Percentiles rank a stretch among this genome's conserved stretches.
phyloP scores from a whole-genome alignment of 2,113 vertebrate species.

The Anser cygnoides region DNA sequence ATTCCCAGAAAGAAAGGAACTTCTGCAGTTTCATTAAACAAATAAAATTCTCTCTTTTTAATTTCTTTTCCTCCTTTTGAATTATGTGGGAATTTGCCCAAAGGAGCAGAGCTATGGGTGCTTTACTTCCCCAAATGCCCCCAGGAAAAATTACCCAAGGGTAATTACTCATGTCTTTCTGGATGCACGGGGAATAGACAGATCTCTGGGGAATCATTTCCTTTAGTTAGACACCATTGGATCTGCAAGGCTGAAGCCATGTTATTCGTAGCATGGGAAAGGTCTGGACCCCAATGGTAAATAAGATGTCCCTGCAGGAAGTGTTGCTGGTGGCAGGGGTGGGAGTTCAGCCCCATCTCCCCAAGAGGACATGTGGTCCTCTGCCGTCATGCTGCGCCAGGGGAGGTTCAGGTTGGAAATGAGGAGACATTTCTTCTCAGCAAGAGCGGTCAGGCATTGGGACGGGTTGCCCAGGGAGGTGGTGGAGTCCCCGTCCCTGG shows the following conservation, averaged over 20 bases:
- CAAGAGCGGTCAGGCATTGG: too few relatives aligned
- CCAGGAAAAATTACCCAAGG: conserved; percentile 5
- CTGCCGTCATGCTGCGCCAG: not conserved
- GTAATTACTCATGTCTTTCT: not conserved
- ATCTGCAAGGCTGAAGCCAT: not conserved
- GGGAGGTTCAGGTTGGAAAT: too few relatives aligned
- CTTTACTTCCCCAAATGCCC: not conserved
- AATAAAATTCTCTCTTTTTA: not conserved
- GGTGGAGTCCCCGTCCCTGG: too few relatives aligned
- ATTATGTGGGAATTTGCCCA: conserved; percentile 28
- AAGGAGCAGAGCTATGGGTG: not conserved
- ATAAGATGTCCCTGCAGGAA: not conserved
- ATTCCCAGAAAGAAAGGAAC: conserved; percentile 6
- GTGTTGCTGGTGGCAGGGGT: not conserved
- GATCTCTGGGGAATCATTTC: not conserved
- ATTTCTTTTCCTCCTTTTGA: conserved; percentile 2
- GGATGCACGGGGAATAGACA: not conserved
- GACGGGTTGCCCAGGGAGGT: too few relatives aligned
- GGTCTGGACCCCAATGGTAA: not conserved
- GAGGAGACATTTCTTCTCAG: too few relatives aligned
- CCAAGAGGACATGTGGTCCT: rapidly evolving
- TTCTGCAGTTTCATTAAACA: conserved; percentile 22
- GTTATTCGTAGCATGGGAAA: not conserved
- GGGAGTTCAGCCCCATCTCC: not conserved
- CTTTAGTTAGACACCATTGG: not conserved